phyloP scores from a whole-genome alignment of 2,888 invertebrate genomes.

The Amblyteles armatorius region DNA sequence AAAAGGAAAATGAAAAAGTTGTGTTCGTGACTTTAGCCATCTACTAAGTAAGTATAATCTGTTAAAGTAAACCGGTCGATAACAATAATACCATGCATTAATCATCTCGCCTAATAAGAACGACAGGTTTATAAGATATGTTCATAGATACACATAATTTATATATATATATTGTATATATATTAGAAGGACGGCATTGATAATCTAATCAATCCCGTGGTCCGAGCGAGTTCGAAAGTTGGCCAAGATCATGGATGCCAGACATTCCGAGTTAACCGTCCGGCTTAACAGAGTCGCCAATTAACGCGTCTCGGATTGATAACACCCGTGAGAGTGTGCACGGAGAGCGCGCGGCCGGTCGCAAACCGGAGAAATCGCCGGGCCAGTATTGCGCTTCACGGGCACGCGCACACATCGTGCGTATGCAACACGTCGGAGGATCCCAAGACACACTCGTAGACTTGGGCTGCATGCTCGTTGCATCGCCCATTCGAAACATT shows the following conservation, averaged over 20 bases:
- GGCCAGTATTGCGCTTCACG: background rate
- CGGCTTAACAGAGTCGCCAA: slow-evolving; percentile 35
- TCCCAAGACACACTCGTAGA: background rate
- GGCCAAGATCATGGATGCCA: slow-evolving; percentile 58
- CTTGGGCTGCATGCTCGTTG: background rate
- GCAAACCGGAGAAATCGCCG: slow-evolving; percentile 19
- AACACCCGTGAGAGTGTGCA: slow-evolving; percentile 22
- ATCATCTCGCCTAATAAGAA: slow-evolving; percentile 21
- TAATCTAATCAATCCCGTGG: slow-evolving; percentile 45
- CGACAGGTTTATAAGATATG: slow-evolving; percentile 30
- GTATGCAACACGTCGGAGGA: background rate
- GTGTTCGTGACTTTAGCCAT: background rate
- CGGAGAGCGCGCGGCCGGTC: background rate
- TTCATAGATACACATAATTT: background rate
- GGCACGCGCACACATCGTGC: background rate
- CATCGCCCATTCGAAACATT: slow-evolving; percentile 5
- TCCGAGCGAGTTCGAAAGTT: slow-evolving; percentile 42
- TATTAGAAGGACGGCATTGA: background rate
- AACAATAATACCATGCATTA: slow-evolving; percentile 10
- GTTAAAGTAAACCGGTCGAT: background rate
- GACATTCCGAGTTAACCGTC: slow-evolving; percentile 47
- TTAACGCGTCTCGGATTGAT: slow-evolving; percentile 58
- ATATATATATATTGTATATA: background rate
- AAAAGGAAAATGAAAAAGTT: background rate
- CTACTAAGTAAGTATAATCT: background rate